Conservation (phyloP, 2,797 vertebrate genomes). For the Sus cebifrons region DNA sequence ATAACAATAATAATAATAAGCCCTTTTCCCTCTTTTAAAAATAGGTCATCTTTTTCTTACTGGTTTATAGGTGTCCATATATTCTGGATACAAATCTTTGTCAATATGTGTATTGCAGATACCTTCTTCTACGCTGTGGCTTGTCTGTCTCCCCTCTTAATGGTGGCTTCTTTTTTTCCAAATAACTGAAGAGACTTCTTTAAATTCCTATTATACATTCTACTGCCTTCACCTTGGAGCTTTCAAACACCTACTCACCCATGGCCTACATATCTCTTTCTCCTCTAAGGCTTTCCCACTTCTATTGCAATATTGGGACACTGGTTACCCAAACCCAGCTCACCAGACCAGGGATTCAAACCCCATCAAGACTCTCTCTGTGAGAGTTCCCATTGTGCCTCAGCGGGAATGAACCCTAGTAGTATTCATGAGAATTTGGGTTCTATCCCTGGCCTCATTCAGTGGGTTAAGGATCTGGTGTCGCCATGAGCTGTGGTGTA, state of each 20-base stretch:
- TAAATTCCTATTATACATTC: not conserved
- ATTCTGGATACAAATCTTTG: not conserved
- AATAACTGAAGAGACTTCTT: not conserved
- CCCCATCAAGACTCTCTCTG: not conserved
- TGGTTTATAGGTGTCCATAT: not conserved
- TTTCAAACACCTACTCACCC: not conserved
- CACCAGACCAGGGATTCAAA: not conserved
- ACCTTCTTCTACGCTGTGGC: not conserved
- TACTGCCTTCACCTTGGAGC: not conserved
- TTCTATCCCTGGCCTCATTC: no score
- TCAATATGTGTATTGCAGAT: not conserved
- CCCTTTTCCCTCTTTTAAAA: not conserved
- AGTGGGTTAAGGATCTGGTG: no score
- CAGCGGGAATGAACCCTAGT: no score
- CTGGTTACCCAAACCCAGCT: not conserved
- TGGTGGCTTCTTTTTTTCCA: constrained; percentile 3
- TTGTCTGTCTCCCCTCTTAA: not conserved
- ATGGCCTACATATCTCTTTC: not conserved
- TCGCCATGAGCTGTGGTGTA: no score
- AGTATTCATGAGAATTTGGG: no score
- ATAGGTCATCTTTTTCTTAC: not conserved
- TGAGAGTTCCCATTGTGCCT: no score
- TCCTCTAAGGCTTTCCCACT: not conserved
- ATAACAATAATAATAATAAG: not conserved
- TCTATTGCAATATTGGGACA: not conserved